These are phyloP conservation scores for Drosophila pseudotakahashii DNA, from an alignment of 2,888 invertebrate species.

Conservation along the genomic window DNA sequence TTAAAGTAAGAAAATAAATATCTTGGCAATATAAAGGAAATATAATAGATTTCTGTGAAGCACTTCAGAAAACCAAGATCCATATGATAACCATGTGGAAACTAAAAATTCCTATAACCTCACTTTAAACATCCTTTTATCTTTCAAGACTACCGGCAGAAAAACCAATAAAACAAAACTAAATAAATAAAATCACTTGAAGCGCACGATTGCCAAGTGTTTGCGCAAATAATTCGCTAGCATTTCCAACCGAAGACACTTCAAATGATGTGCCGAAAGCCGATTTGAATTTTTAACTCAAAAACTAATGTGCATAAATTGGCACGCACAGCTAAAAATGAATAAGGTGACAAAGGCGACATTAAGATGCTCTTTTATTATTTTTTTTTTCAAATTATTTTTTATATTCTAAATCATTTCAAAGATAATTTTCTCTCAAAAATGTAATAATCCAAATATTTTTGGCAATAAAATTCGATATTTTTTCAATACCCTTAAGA, in stretches of 20 bases:
- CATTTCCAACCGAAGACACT: slow-evolving; percentile 25
- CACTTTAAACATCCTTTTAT: slow-evolving; percentile 7
- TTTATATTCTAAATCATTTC: neutral
- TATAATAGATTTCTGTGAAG: too few relatives aligned
- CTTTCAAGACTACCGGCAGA: slow-evolving; percentile 21
- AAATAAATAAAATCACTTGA: slow-evolving; percentile 23
- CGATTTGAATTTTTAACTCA: slow-evolving; percentile 34
- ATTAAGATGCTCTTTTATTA: neutral
- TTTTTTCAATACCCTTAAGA: neutral
- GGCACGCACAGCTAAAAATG: slow-evolving; percentile 60
- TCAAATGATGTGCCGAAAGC: slow-evolving; percentile 46
- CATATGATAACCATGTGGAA: neutral
- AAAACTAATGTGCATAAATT: slow-evolving; percentile 58
- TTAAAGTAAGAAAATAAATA: neutral
- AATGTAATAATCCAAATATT: neutral
- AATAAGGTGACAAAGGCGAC: slow-evolving; percentile 7
- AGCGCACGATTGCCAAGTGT: slow-evolving; percentile 37
- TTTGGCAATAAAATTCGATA: neutral
- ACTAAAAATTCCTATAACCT: neutral
- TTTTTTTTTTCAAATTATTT: neutral
- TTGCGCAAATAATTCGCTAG: slow-evolving; percentile 34
- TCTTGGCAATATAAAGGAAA: too few relatives aligned
- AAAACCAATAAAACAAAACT: slow-evolving; percentile 9
- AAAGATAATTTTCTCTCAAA: neutral
- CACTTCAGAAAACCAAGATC: neutral